A percentile compares a stretch with the other conserved stretches of the same genome.
These are phyloP conservation scores for Sinopyrophorus schimmeli DNA, from an alignment of 2,888 invertebrate species.

Conservation along the genomic window DNA sequence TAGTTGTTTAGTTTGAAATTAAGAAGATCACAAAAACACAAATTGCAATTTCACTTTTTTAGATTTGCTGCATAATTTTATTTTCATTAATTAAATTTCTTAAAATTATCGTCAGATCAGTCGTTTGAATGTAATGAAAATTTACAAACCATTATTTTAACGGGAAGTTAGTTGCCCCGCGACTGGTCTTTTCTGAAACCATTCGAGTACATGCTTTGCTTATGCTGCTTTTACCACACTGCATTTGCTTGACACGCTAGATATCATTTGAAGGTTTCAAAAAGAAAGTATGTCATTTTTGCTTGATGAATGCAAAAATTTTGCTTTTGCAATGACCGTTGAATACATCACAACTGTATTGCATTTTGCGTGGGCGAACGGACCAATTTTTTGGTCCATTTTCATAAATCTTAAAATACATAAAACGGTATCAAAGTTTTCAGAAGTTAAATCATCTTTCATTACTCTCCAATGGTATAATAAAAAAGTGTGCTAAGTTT, in stretches of 20 bases:
- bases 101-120: constrained; percentile 48
- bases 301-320: constrained; percentile 26
- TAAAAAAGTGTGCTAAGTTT: no score
- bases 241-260: constrained; percentile 38
- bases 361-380: no score
- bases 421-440: no score
- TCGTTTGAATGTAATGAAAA: constrained; percentile 41
- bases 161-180: constrained; percentile 63
- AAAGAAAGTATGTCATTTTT: constrained; percentile 18
- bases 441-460: no score
- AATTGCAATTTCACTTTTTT: constrained; percentile 55
- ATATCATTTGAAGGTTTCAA: constrained; percentile 19
- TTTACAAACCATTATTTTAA: constrained; percentile 24
- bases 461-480: no score
- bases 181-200: constrained; percentile 75
- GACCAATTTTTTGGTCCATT: not conserved
- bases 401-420: no score
- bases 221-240: constrained; percentile 39
- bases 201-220: constrained; percentile 49
- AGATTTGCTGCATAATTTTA: constrained; percentile 55
- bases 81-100: constrained; percentile 27
- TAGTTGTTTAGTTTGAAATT: constrained; percentile 44
- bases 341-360: constrained; percentile 22
- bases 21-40: constrained; percentile 53
- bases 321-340: constrained; percentile 23